Percentiles rank a stretch among this genome's conserved stretches.
phyloP scores from a whole-genome alignment of 2,888 invertebrate species.

The Malthinus flaveolus region DNA sequence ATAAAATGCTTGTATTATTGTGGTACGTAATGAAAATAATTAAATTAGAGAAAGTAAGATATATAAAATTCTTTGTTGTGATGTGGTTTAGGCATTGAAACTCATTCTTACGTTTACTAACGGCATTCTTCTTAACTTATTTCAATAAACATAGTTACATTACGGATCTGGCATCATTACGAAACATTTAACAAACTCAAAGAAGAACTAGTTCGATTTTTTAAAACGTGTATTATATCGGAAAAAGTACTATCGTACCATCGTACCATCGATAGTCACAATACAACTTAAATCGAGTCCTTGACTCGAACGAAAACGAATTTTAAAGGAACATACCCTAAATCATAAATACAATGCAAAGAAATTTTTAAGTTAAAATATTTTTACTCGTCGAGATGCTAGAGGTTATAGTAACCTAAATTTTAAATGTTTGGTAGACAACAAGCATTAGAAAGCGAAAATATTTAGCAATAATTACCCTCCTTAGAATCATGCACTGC shows the following conservation, averaged over 20 bases:
- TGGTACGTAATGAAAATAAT: too few species aligned
- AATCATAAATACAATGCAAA: slow-evolving; percentile 19
- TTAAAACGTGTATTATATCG: not conserved
- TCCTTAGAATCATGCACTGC: slow-evolving; percentile 42
- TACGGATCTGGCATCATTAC: slow-evolving; percentile 3
- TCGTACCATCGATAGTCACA: not conserved
- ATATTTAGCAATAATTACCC: slow-evolving; percentile 50
- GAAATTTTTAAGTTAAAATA: slow-evolving; percentile 14
- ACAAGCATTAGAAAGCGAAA: slow-evolving; percentile 50
- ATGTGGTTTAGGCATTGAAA: too few species aligned
- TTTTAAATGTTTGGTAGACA: slow-evolving; percentile 42
- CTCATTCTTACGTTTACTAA: not conserved
- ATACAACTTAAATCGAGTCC: slow-evolving; percentile 9
- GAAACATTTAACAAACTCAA: not conserved
- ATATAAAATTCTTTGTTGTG: too few species aligned
- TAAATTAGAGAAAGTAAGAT: too few species aligned
- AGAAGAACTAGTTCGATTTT: not conserved
- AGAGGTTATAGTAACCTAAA: slow-evolving; percentile 41
- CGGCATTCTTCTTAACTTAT: not conserved
- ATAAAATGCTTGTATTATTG: too few species aligned
- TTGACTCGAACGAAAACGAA: slow-evolving; percentile 19
- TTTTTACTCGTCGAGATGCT: slow-evolving; percentile 18
- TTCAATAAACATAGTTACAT: not conserved
- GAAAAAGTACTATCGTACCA: not conserved
- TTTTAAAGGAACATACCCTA: slow-evolving; percentile 17